Evolutionary conservation across 2,888 invertebrate genomes (phyloP), one percentile per base, ranked within the genome.

Genomic region (Dusona sp.): DNA sequence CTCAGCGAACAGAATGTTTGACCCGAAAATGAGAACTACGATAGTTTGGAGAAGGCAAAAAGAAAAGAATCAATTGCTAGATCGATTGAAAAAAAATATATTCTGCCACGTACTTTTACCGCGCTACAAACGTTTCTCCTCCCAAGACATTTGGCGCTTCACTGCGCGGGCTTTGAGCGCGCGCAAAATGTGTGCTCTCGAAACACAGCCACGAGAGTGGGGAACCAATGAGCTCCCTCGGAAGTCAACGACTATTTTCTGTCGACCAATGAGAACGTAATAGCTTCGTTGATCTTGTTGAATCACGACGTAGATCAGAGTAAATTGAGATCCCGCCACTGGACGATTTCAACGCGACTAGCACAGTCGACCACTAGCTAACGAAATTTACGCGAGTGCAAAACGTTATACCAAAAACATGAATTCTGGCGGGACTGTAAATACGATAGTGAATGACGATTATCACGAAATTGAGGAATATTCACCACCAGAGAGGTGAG

Each of bases 401-500:
- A 61, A 86, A 89, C 89, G 84, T 89, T 90, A 90, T 90, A 90
- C 89, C 90, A 90, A 92, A 92, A 91, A 78, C 33, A 92, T 92
- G 92, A 92, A 91, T 91, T 88, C 92, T 84, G 90, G 88, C 88
- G 88, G 89, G 88, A 88, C 88, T 67, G 91, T 89, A 57, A 87
- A 89, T 72, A 89, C 89, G 75, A 87, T 89, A 42, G 78, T 91
- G 16, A 81, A 73, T 45, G 88, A 90, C 45, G 89, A 91, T 38
- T 83, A 84, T 51, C 68, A 87, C 4, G 88, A 90, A 1, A 88
- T 90, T 82, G 88, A 89, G 42, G 91, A 92, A 88, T 89, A 89
- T 51, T 91, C 91, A 11, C 89, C 91, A 0, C 90, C 92, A 0
- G 86, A 90, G 78, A 91, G 92, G 93, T 93, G 84, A 91, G 88